A percentile compares a stretch with the other conserved stretches of the same genome.
Evolutionary conservation across 2,113 vertebrate species (phyloP).

Genomic region (Arvicanthis niloticus): DNA sequence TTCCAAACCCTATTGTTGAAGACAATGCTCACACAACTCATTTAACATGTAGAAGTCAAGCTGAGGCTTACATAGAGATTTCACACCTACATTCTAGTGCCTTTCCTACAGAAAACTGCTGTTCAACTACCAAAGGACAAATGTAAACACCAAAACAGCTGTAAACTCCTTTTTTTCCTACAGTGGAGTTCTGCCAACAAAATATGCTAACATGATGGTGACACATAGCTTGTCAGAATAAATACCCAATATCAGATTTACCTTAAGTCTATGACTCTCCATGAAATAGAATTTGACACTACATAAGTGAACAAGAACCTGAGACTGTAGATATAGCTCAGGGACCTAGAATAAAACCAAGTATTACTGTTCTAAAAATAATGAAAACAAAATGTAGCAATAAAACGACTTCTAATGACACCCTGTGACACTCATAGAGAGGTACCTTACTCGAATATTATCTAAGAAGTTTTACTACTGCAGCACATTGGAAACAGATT

Average conservation of each 20-base stretch:
- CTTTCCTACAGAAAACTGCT: neutral
- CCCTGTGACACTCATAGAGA: too few relatives aligned
- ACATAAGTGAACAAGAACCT: neutral
- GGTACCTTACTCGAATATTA: neutral
- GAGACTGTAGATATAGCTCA: neutral
- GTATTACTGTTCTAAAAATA: neutral
- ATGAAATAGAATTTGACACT: neutral
- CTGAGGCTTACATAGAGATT: neutral
- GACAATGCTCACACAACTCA: neutral
- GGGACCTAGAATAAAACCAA: neutral
- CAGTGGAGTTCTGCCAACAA: neutral
- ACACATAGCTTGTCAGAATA: neutral
- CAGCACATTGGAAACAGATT: neutral
- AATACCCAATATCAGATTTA: neutral
- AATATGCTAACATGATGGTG: neutral
- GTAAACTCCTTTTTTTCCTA: neutral
- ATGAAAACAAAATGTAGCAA: neutral
- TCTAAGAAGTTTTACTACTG: neutral
- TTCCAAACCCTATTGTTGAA: neutral
- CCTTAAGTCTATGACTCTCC: neutral
- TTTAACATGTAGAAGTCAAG: neutral
- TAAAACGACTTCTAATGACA: neutral
- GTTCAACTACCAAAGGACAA: neutral
- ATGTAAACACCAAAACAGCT: neutral
- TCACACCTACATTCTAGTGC: neutral